Evolutionary conservation across 2,888 invertebrate genomes (phyloP), one percentile per base, ranked within the genome.

Genomic region (Caenorhabditis sulstoni): DNA sequence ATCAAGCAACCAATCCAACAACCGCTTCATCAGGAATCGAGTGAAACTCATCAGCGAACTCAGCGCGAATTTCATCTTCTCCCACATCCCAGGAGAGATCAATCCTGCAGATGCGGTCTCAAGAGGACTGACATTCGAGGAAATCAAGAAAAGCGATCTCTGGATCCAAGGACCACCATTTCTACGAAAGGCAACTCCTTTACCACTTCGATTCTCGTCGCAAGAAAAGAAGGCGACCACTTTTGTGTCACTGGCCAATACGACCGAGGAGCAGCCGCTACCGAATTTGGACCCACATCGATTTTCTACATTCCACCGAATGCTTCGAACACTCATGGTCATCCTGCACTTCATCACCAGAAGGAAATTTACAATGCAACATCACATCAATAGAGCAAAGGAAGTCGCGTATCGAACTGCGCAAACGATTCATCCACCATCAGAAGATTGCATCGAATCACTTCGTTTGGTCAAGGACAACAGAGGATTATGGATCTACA

Each of bases 71-170:
- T 22, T 39, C 12, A n/a, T 45, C 23, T 57, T 64, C 29, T 23
- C 57, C 16, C 73, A 73, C 12, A 23, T 73, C 4, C 39, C 47
- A 23, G 73, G 73, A 47, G 49, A 57, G 37, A 8, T 37, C 0
- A 73, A 73, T 16, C 73, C 73, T 7, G 73, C 73, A 0, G 73
- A 73, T 35, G n/a, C 64, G 4, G 12, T 73, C 3, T 57, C 52
- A 20, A 47, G 73, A 11, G 64, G 73, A 57, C 49, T 47, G 3
- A 5, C 39, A 5, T n/a, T 73, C 14, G 64, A 64, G 0, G 50
- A 49, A n/a, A 57, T 73, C 1, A 37, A 50, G 2, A 5, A 16
- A 5, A 14, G 57, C n/a, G 8, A 64, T 9, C 39, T 64, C 8
- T 73, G 73, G 73, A 49, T 57, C 50, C 49, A 37, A 18, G 71